A percentile compares a stretch with the other conserved stretches of the same genome.
phyloP scores from a whole-genome alignment of 2,797 vertebrate genomes.

The Chelmon rostratus region DNA sequence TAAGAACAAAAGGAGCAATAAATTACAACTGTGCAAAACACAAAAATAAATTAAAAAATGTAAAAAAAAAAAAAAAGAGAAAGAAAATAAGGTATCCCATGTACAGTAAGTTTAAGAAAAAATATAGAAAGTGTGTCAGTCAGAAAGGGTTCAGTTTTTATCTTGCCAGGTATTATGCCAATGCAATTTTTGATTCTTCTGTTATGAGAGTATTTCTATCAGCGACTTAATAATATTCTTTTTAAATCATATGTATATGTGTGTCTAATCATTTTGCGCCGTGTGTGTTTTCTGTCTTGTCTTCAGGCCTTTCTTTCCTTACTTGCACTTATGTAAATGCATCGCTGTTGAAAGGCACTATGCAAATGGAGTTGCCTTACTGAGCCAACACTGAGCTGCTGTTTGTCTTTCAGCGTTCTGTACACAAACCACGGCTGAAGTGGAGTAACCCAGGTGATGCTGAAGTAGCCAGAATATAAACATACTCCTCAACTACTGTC shows the following conservation, averaged over 20 bases:
- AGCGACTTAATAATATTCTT: neutral
- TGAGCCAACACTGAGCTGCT: neutral
- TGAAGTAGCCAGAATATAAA: neutral
- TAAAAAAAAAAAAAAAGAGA: too few species aligned
- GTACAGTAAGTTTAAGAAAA: too few species aligned
- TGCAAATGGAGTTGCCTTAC: neutral
- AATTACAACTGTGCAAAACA: too few species aligned
- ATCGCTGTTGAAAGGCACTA: neutral
- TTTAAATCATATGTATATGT: neutral
- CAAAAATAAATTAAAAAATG: too few species aligned
- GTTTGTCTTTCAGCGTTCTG: neutral
- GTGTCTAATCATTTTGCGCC: neutral
- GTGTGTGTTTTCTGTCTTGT: neutral
- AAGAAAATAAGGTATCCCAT: too few species aligned
- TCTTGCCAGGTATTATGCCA: neutral
- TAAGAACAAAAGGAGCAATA: too few species aligned
- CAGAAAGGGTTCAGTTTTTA: too few species aligned
- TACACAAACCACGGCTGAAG: neutral
- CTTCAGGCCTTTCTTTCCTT: neutral
- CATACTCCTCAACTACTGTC: neutral
- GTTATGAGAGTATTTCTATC: neutral
- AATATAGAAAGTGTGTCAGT: too few species aligned
- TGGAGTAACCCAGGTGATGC: neutral
- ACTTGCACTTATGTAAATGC: neutral
- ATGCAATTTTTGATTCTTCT: neutral